Conservation (phyloP, 2,797 vertebrate species). For the Danionella dracula region DNA sequence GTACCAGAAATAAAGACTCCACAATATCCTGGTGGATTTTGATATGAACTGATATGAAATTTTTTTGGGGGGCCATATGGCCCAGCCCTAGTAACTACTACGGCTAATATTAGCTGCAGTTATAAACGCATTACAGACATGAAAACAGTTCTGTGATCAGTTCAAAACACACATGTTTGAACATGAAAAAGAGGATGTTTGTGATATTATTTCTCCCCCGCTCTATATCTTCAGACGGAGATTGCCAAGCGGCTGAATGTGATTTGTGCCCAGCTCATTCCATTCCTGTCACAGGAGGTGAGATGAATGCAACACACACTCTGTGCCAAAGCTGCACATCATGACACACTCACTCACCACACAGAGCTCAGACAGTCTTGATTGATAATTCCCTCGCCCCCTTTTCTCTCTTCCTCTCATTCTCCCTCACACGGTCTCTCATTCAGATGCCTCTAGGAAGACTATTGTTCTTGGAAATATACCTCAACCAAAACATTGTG, state of each 20-base stretch:
- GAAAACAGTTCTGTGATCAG: no score
- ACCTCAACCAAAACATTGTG: slow-evolving; percentile 10
- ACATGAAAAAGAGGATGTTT: not conserved
- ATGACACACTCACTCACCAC: slow-evolving; percentile 10
- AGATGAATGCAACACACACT: slow-evolving; percentile 36
- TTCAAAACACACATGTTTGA: not conserved
- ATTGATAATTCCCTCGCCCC: slow-evolving; percentile 2
- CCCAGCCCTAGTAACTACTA: no score
- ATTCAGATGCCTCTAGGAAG: slow-evolving; percentile 6
- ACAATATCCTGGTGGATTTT: no score
- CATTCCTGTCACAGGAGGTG: slow-evolving; percentile 80
- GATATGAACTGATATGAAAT: no score
- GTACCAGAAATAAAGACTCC: no score
- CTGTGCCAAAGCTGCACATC: slow-evolving; percentile 6
- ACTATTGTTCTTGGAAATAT: slow-evolving; percentile 15
- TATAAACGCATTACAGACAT: no score
- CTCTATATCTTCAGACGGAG: slow-evolving; percentile 70
- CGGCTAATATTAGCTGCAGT: no score
- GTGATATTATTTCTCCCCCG: not conserved
- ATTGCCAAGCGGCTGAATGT: slow-evolving; percentile 80
- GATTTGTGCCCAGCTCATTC: slow-evolving; percentile 79
- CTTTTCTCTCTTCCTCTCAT: not conserved
- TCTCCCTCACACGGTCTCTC: not conserved
- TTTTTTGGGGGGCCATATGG: no score
- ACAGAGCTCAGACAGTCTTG: not conserved